These are phyloP conservation scores for Venustoraphidia nigricollis DNA, from an alignment of 2,888 invertebrate species.

Conservation along the genomic window DNA sequence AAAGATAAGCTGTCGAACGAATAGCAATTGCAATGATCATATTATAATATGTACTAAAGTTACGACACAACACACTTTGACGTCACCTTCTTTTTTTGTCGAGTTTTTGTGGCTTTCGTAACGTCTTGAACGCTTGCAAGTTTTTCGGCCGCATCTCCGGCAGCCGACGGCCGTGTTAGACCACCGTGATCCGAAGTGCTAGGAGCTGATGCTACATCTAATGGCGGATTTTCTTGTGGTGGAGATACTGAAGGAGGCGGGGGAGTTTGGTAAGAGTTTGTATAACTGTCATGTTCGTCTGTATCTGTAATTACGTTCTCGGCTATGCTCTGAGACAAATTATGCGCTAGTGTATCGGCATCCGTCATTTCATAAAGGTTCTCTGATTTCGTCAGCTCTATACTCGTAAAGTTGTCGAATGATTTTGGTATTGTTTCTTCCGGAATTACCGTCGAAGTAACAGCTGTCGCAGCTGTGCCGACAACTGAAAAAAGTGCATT, in stretches of 20 bases:
- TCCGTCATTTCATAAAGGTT: neutral
- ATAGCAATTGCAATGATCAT: too few relatives aligned
- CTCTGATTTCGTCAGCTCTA: too few relatives aligned
- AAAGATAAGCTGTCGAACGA: too few relatives aligned
- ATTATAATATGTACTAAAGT: neutral
- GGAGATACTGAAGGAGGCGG: neutral
- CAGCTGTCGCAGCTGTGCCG: neutral
- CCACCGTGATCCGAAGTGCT: conserved; percentile 16
- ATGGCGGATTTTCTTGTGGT: conserved; percentile 14
- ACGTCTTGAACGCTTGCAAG: neutral
- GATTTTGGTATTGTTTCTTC: neutral
- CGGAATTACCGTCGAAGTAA: neutral
- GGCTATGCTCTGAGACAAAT: conserved; percentile 13
- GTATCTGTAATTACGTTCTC: conserved; percentile 13
- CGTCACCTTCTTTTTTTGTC: conserved; percentile 5
- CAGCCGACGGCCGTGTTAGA: conserved; percentile 16
- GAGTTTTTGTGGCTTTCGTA: neutral
- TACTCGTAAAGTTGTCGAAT: neutral
- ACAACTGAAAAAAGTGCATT: too few relatives aligned
- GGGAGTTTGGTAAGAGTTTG: conserved; percentile 16
- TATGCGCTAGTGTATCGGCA: conserved; percentile 4
- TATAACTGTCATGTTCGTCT: conserved; percentile 13
- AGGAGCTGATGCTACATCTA: conserved; percentile 30
- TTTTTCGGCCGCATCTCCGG: conserved; percentile 26
- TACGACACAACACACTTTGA: conserved; percentile 2